phyloP scores from a whole-genome alignment of 2,888 invertebrate genomes.

The Lepeophtheirus nordmannii region DNA sequence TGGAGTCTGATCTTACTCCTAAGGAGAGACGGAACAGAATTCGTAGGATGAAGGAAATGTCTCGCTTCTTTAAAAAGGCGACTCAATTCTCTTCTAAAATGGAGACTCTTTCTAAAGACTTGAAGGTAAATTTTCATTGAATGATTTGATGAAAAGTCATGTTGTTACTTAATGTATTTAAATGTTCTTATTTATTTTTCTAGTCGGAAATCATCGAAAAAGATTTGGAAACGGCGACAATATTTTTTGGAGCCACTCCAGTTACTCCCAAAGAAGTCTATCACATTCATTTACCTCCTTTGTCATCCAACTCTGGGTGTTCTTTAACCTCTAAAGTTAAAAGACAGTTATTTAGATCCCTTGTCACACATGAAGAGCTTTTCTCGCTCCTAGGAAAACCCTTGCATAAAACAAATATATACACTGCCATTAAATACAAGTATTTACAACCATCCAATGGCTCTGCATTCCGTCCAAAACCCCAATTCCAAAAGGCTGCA shows the following conservation, averaged over 20 bases:
- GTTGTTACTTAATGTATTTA: no score
- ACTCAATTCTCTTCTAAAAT: not conserved
- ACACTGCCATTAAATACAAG: not conserved
- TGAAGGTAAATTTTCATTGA: not conserved
- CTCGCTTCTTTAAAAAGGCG: not conserved
- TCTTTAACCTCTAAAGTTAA: not conserved
- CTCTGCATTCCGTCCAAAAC: not conserved
- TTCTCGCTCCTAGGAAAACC: slow-evolving; percentile 7
- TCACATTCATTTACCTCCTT: not conserved
- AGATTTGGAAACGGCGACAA: not conserved
- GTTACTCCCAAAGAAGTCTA: slow-evolving; percentile 14
- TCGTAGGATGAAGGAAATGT: not conserved
- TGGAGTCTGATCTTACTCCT: not conserved
- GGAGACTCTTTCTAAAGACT: not conserved
- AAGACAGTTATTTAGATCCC: not conserved
- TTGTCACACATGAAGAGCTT: slow-evolving; percentile 7
- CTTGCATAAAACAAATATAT: not conserved
- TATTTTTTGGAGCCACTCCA: slow-evolving; percentile 11
- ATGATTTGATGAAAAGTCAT: no score
- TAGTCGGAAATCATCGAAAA: not conserved
- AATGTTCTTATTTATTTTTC: not conserved
- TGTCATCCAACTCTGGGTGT: not conserved
- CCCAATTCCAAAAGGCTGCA: not conserved
- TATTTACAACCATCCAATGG: not conserved
- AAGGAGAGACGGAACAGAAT: not conserved